These are phyloP conservation scores for Pseudococcus longispinus DNA, from an alignment of 2,888 invertebrate genomes.

Conservation along the genomic window DNA sequence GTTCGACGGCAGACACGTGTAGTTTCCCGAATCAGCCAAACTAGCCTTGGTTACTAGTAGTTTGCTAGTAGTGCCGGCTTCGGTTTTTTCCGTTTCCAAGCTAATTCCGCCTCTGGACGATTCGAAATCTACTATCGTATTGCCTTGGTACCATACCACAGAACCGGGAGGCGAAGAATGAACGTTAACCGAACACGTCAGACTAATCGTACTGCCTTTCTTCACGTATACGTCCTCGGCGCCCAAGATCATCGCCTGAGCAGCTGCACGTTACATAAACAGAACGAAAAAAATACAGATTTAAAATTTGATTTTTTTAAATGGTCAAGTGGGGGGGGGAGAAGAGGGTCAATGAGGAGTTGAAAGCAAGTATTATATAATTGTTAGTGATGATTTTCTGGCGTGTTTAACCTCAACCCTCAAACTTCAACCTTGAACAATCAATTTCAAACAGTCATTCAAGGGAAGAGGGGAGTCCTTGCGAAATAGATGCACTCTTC, in stretches of 20 bases:
- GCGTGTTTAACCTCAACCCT: too few relatives aligned
- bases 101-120: conserved; percentile 80
- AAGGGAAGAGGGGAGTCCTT: too few relatives aligned
- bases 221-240: conserved; percentile 88
- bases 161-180: conserved; percentile 80
- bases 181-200: conserved; percentile 86
- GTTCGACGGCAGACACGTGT: conserved; percentile 86
- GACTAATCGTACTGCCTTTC: conserved; percentile 87
- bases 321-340: too few relatives aligned
- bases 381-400: too few relatives aligned
- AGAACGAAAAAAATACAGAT: not conserved
- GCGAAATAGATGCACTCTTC: too few relatives aligned
- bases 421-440: too few relatives aligned
- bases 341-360: too few relatives aligned
- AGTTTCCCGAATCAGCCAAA: conserved; percentile 85
- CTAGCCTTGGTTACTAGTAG: conserved; percentile 85
- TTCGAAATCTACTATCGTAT: conserved; percentile 81
- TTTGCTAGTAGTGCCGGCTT: conserved; percentile 80
- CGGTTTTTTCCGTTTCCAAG: conserved; percentile 84
- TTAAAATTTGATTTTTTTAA: not conserved
- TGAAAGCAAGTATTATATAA: too few relatives aligned
- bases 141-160: conserved; percentile 86
- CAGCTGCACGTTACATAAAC: conserved; percentile 69
- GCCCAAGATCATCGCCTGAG: conserved; percentile 84
- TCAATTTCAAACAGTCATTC: too few relatives aligned